phyloP scores from a whole-genome alignment of 2,888 invertebrate genomes.

The Graphium colonna region DNA sequence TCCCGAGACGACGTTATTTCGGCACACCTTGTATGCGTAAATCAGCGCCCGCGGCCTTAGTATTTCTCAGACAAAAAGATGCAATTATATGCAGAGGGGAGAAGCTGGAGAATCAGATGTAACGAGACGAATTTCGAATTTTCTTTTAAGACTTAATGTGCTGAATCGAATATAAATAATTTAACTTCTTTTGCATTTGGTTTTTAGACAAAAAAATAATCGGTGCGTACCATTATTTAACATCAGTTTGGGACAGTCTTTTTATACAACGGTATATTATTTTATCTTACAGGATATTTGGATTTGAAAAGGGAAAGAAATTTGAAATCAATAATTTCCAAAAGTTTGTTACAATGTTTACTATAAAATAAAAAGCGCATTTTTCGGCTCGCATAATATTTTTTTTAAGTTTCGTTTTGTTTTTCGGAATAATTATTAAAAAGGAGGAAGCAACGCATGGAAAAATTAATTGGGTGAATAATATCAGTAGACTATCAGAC shows the following conservation, averaged over 20 bases:
- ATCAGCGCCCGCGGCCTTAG: slow-evolving; percentile 71
- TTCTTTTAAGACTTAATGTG: slow-evolving; percentile 24
- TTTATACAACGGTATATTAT: too few species aligned
- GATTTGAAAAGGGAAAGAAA: too few species aligned
- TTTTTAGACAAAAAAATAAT: too few species aligned
- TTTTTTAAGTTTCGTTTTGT: too few species aligned
- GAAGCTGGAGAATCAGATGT: slow-evolving; percentile 40
- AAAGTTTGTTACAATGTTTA: too few species aligned
- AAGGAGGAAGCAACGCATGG: slow-evolving; percentile 26
- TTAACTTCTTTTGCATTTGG: slow-evolving; percentile 2
- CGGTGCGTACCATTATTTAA: neutral
- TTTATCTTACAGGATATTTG: too few species aligned
- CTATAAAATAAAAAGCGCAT: too few species aligned
- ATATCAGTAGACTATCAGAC: too few species aligned
- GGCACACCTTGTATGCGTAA: slow-evolving; percentile 80
- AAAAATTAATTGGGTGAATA: too few species aligned
- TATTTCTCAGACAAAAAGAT: slow-evolving; percentile 75
- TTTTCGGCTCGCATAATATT: too few species aligned
- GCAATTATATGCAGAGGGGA: slow-evolving; percentile 73
- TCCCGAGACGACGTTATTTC: slow-evolving; percentile 72
- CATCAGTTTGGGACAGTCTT: neutral
- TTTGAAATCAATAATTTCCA: too few species aligned
- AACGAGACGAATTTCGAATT: slow-evolving; percentile 54
- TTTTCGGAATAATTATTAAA: neutral
- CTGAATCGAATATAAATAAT: slow-evolving; percentile 17